Base-by-base conservation (phyloP, 1,140 invertebrate species). In the Elymnias hypermnestra region DNA sequence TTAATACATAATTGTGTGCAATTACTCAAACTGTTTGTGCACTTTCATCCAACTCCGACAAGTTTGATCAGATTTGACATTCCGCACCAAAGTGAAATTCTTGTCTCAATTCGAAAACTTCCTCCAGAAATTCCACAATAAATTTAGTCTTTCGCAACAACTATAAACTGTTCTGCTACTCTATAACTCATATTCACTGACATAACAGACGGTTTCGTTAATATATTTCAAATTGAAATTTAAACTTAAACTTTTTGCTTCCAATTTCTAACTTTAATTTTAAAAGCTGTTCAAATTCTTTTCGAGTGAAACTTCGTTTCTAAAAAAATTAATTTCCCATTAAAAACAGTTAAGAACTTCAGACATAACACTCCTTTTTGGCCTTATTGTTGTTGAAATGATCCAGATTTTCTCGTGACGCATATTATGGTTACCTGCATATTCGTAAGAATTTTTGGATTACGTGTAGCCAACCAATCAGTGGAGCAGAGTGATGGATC, bases 31-130 rank as follows among this genome's bases (percentile, higher is more conserved):
- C 38, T 50, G 52, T 59, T 47, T 39, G 41, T 23, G 45, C 39
- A 47, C 50, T 29, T 21, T n/a, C 48, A 25, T 38, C 40, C 3
- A 40, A 44, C 36, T 47, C 19, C 45, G 46, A 41, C 33, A 50
- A 58, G 46, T 55, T 58, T 54, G 37, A 49, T 58, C 55, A 52
- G 23, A 47, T 55, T 58, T 55, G 55, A 55, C 55, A 53, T 52
- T 53, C 59, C 54, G 39, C 36, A 40, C 45, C 33, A 41, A 19
- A 33, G 28, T 15, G n/a, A n/a, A 9, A 48, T 52, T 56, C 31
- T 43, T 47, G 48, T 51, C 31, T 47, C 31, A 38, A 49, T 54
- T 47, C 38, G 33, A 56, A 31, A 46, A 51, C 25, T 57, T 47
- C 25, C 21, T 21, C 19, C 19, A 25, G 23, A 36, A n/a, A 41